Evolutionary conservation across 2,113 vertebrate genomes (phyloP), one percentile per base, ranked within the genome.

Genomic region (Burhinus bistriatus): DNA sequence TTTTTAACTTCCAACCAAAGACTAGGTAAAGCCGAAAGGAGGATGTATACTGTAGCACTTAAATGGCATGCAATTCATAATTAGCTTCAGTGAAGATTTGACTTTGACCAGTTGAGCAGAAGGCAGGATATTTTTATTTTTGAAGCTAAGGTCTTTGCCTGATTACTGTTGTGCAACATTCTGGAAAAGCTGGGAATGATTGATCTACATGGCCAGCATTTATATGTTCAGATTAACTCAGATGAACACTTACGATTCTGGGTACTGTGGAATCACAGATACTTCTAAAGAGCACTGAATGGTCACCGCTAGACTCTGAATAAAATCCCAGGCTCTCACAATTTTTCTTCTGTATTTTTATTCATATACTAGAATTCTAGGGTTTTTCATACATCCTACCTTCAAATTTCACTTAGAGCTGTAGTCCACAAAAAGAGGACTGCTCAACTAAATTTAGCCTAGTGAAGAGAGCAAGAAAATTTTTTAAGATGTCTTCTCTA

Each of bases 371-470:
- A n/a, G 58, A 95, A 83, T 88, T 72, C 12, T 36, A 72, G 65
- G 15, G 62, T 85, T 65, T 93, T 91, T 87, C 45, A 51, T 58
- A 51, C 2, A 4, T 90, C 51, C 20, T 92, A 17, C 73, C 81
- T 95, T 94, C 54, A 87, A 68, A 84, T 92, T 68, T 94, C 36
- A 86, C 49, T 91, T 78, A 52, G 1, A 5, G 49, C 72, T 9
- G 0, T 47, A 88, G 70, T 64, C 78, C 26, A 42, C 27, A 26
- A 70, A 86, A 88, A 92, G 58, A 77, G 59, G 44, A 71, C 83
- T 89, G 64, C 65, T 87, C 54, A 76, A 38, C 84, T 93, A 95
- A 93, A 91, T 93, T 91, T 93, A 91, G 40, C 34, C 8, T 15
- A 30, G 27, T 72, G 83, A 93, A 87, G 76, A 88, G 57, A 77